Base-by-base conservation (phyloP, 2,888 invertebrate genomes). In the Sinhomidia bicolor region DNA sequence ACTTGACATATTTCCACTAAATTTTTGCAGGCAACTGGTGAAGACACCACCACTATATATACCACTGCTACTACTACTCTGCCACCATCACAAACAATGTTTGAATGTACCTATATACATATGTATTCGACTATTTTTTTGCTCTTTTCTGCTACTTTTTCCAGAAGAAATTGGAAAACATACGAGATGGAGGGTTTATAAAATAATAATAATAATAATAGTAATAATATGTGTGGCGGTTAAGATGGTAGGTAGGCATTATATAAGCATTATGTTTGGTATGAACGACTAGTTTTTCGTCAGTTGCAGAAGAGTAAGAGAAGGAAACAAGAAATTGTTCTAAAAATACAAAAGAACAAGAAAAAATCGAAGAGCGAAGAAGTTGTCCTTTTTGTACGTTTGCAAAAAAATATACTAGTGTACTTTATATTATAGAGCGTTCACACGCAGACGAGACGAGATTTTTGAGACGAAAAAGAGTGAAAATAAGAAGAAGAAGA, bases 21-120 rank as follows among this genome's bases (percentile, higher is more conserved):
- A 83, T 83, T 83, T 80, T 79, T 80, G 47, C 68, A 83, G 82
- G 82, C 82, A 83, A 83, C 82, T 83, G 82, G 82, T 83, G 82
- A 83, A 83, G 82, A 83, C 82, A 83, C 79, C 29, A 23, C 57
- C 36, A 60, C n/a, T n/a, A n/a, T n/a, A n/a, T n/a, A n/a, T n/a
- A n/a, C n/a, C n/a, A n/a, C n/a, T n/a, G n/a, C n/a, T n/a, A n/a
- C n/a, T n/a, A n/a, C n/a, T n/a, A n/a, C n/a, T n/a, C n/a, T n/a
- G n/a, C n/a, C n/a, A n/a, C n/a, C n/a, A n/a, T n/a, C n/a, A n/a
- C n/a, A n/a, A n/a, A n/a, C n/a, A n/a, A n/a, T n/a, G n/a, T n/a
- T n/a, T n/a, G n/a, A n/a, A n/a, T n/a, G n/a, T n/a, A n/a, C n/a
- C n/a, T n/a, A n/a, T n/a, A n/a, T n/a, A n/a, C n/a, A n/a, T n/a